Evolutionary conservation across 2,888 invertebrate species (phyloP).

Genomic region (Mesorhabditis sp.): DNA sequence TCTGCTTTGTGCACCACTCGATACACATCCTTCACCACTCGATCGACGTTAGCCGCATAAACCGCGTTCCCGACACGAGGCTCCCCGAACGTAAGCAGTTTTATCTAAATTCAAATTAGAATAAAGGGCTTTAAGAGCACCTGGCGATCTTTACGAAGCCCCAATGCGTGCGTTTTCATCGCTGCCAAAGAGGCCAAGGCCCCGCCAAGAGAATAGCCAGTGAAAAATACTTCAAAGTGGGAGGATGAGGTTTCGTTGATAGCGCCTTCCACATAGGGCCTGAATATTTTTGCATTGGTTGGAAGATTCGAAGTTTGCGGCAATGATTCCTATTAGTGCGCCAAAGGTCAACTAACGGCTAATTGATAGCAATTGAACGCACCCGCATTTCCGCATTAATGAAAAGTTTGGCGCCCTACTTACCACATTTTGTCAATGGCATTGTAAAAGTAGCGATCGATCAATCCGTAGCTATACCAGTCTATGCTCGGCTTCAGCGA

Average conservation of each 20-base stretch:
- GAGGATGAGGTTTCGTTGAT: constrained; percentile 13
- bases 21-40: constrained; percentile 15
- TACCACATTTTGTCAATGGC: constrained; percentile 20
- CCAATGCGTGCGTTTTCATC: constrained; percentile 16
- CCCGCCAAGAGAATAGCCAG: constrained; percentile 27
- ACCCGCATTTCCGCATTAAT: neutral
- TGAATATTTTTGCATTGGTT: constrained; percentile 8
- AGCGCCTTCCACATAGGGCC: constrained; percentile 16
- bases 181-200: constrained; percentile 22
- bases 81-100: constrained; percentile 28
- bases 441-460: constrained; percentile 25
- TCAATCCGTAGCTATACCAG: constrained; percentile 26
- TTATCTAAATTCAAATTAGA: constrained; percentile 15
- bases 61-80: constrained; percentile 29
- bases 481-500: constrained; percentile 19
- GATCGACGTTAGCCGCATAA: constrained; percentile 22
- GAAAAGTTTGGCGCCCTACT: neutral
- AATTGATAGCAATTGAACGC: neutral
- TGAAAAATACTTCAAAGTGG: constrained; percentile 17
- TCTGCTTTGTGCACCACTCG: constrained; percentile 26
- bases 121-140: neutral
- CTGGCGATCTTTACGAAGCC: neutral
- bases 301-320: neutral
- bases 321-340: neutral
- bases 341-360: neutral